Percentiles rank a stretch among this genome's conserved stretches.
These are phyloP conservation scores for Tapirus indicus DNA, from an alignment of 2,797 vertebrate genomes.

Conservation along the genomic window DNA sequence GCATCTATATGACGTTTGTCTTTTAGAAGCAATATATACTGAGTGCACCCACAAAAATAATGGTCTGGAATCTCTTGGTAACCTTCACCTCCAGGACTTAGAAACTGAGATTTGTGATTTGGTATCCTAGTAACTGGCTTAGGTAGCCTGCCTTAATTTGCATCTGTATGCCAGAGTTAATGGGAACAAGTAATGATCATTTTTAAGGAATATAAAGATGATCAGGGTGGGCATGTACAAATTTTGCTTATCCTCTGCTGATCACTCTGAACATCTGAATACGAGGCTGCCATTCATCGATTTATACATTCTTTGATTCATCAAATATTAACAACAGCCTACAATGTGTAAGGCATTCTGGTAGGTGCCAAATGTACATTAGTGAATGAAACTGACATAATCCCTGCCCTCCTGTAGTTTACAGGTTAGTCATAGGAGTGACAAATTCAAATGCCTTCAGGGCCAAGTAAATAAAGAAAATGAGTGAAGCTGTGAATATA, in stretches of 20 bases:
- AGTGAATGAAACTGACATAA: not conserved
- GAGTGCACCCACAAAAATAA: conserved; percentile 26
- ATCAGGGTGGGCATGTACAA: not conserved
- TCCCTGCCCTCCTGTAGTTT: not conserved
- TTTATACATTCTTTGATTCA: conserved; percentile 1
- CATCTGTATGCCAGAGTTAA: not conserved
- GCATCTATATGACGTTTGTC: conserved; percentile 54
- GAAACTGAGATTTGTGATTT: not conserved
- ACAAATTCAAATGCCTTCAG: not conserved
- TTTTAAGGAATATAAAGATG: not conserved
- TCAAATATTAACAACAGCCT: conserved; percentile 48
- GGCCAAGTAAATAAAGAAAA: not conserved
- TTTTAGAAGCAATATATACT: conserved; percentile 42
- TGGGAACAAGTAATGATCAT: not conserved
- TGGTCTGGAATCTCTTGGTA: not conserved
- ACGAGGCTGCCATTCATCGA: not conserved
- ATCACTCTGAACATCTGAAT: conserved; percentile 1
- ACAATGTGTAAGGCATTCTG: not conserved
- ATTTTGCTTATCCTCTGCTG: not conserved
- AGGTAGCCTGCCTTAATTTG: not conserved
- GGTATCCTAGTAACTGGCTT: not conserved
- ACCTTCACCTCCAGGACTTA: not conserved
- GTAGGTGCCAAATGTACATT: not conserved
- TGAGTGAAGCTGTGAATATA: not conserved
- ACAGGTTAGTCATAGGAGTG: not conserved